phyloP scores from a whole-genome alignment of 1,140 invertebrate species.

The Phortica variegata region DNA sequence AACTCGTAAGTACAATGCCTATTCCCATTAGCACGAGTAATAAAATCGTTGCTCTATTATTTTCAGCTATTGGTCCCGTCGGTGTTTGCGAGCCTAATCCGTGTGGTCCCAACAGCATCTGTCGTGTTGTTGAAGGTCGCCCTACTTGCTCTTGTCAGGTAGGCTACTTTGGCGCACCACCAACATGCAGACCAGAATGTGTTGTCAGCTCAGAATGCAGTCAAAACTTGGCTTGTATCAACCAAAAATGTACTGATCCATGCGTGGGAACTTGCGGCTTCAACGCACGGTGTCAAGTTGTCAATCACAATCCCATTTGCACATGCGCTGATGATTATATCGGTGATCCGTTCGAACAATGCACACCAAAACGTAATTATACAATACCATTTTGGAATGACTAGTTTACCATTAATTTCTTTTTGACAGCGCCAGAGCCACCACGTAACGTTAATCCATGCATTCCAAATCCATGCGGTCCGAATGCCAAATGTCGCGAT shows the following conservation, averaged over 20 bases:
- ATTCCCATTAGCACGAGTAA: neutral
- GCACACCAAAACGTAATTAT: constrained; percentile 68
- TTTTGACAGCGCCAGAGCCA: constrained; percentile 37
- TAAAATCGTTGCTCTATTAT: constrained; percentile 12
- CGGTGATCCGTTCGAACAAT: constrained; percentile 83
- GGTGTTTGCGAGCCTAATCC: constrained; percentile 79
- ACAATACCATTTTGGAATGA: neutral
- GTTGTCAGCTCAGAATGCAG: constrained; percentile 76
- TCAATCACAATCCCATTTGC: constrained; percentile 83
- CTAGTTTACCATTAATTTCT: too few species aligned
- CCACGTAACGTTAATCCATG: constrained; percentile 65
- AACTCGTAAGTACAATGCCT: constrained; percentile 59
- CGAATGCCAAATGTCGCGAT: constrained; percentile 75
- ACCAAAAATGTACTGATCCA: constrained; percentile 79
- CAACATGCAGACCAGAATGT: constrained; percentile 77
- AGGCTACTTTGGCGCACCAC: constrained; percentile 75
- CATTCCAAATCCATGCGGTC: constrained; percentile 77
- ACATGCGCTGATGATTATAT: constrained; percentile 72
- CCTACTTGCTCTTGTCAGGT: constrained; percentile 78
- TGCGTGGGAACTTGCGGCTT: constrained; percentile 78
- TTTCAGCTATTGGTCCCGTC: constrained; percentile 55
- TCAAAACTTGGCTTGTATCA: constrained; percentile 72
- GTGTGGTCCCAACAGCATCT: constrained; percentile 79
- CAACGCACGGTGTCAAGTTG: constrained; percentile 75
- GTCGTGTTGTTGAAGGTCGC: constrained; percentile 67